Conservation (phyloP, 92 coral and sea anemone genomes). For the Palythoa grandiflora region DNA sequence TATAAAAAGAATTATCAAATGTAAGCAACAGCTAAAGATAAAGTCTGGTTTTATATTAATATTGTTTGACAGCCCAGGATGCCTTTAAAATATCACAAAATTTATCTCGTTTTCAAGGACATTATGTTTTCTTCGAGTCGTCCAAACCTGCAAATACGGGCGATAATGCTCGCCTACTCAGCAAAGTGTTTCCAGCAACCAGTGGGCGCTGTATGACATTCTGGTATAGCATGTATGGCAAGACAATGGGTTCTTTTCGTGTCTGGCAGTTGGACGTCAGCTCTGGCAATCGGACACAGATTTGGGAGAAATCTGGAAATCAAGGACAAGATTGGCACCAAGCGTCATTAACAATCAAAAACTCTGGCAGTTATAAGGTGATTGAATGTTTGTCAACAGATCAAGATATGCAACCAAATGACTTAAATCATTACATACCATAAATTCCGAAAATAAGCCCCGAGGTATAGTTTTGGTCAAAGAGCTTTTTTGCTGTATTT, state of each 20-base stretch:
- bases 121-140: slow-evolving; percentile 71
- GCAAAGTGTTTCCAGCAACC: slow-evolving; percentile 56
- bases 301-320: slow-evolving; percentile 65
- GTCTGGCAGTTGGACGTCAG: slow-evolving; percentile 31
- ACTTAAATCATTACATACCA: too few relatives aligned
- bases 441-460: too few relatives aligned
- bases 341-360: slow-evolving; percentile 17
- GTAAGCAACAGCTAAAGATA: background rate
- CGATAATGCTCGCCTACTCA: slow-evolving; percentile 64
- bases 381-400: too few relatives aligned
- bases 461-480: too few relatives aligned
- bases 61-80: background rate
- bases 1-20: too few relatives aligned
- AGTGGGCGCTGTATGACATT: slow-evolving; percentile 62
- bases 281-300: slow-evolving; percentile 4
- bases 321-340: slow-evolving; percentile 55
- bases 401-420: too few relatives aligned
- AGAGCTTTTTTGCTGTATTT: too few relatives aligned
- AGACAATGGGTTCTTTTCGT: slow-evolving; percentile 33
- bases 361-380: slow-evolving; percentile 24
- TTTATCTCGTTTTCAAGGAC: slow-evolving; percentile 32
- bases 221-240: slow-evolving; percentile 74
- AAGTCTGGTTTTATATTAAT: background rate
- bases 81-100: background rate
- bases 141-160: slow-evolving; percentile 61